A percentile compares a stretch with the other conserved stretches of the same genome.
Evolutionary conservation across 23 tunicate genomes (phyloP).

Genomic region (Aplidium turbinatum): DNA sequence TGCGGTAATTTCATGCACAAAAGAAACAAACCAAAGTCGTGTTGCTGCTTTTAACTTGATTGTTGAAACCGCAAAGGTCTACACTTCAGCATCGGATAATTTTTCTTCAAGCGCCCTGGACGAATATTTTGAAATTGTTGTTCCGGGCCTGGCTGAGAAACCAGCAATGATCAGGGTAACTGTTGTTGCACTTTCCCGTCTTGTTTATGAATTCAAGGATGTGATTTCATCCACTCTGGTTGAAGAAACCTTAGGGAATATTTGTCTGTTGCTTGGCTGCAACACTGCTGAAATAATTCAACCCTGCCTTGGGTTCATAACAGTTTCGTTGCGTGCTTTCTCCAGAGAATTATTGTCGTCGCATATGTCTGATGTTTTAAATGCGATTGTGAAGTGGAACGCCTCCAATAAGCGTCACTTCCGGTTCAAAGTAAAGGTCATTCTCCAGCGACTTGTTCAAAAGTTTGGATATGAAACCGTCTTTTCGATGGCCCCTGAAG

Average conservation of each 20-base stretch:
- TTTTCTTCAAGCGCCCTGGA: neutral
- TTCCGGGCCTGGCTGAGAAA: constrained; percentile 51
- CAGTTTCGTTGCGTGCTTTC: constrained; percentile 53
- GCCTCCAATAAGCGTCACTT: constrained; percentile 71
- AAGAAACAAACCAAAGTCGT: constrained; percentile 61
- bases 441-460: constrained; percentile 63
- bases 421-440: constrained; percentile 49
- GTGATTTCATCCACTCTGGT: constrained; percentile 51
- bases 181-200: constrained; percentile 61
- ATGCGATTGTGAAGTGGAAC: constrained; percentile 77
- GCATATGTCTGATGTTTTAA: constrained; percentile 42
- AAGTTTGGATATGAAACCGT: constrained; percentile 86
- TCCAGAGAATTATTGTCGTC: constrained; percentile 35
- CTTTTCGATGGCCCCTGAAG: constrained; percentile 62
- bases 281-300: constrained; percentile 74
- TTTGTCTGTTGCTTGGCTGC: constrained; percentile 66
- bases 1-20: constrained; percentile 75
- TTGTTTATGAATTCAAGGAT: constrained; percentile 76
- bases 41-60: constrained; percentile 70
- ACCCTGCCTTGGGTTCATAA: constrained; percentile 74
- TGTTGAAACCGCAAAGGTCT: constrained; percentile 43
- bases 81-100: neutral
- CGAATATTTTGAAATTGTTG: constrained; percentile 65
- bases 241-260: constrained; percentile 42
- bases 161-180: constrained; percentile 43